phyloP scores from a whole-genome alignment of 2,888 invertebrate genomes.

The Zootermopsis nevadensis region DNA sequence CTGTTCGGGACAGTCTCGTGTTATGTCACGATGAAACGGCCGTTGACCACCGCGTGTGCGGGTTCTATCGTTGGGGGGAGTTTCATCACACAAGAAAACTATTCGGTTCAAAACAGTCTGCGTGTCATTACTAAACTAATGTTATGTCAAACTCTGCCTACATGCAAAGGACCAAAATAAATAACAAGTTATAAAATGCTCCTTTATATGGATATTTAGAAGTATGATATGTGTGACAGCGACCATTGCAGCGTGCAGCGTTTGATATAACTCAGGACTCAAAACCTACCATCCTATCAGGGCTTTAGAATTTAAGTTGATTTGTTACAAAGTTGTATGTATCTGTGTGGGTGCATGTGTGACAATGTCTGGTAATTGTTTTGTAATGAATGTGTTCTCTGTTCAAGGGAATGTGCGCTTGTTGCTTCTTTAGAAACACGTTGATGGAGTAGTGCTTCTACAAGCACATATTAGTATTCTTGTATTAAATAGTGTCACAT shows the following conservation, averaged over 20 bases:
- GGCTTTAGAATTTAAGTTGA: not conserved
- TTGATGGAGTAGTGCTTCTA: not conserved
- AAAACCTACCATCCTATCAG: not conserved
- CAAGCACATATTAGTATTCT: not conserved
- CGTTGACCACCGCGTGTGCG: not conserved
- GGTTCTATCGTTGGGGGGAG: not conserved
- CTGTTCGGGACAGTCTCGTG: not conserved
- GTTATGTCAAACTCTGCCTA: not conserved
- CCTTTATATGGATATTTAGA: not conserved
- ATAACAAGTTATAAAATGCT: not conserved
- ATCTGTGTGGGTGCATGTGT: not conserved
- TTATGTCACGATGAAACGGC: not conserved
- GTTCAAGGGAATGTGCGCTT: not conserved
- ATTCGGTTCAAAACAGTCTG: not conserved
- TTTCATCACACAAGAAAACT: not conserved
- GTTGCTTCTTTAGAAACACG: not conserved
- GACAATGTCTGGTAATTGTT: not conserved
- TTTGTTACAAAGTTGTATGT: not conserved
- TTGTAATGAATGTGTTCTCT: not conserved
- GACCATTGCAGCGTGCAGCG: not conserved
- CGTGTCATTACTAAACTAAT: not conserved
- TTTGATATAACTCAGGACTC: not conserved
- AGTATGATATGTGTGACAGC: not conserved
- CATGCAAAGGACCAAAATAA: not conserved
- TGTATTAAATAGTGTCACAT: not conserved